A percentile compares a stretch with the other conserved stretches of the same genome.
These are phyloP conservation scores for Amphiprion clarkii DNA, from an alignment of 2,797 vertebrate species.

Conservation along the genomic window DNA sequence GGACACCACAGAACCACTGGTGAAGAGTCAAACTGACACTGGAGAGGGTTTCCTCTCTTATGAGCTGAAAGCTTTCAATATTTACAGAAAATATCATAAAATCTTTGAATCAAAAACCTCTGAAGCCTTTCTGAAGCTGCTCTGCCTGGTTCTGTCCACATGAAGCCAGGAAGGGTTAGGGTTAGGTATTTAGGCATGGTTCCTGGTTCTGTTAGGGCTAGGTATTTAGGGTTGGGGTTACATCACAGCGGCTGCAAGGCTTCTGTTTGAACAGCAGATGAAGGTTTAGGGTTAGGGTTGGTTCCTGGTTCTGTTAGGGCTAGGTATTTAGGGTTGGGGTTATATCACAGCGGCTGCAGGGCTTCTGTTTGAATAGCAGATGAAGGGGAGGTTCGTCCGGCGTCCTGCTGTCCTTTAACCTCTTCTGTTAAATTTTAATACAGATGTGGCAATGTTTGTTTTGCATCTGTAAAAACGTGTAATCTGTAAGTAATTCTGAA, in stretches of 20 bases:
- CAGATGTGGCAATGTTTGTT: conserved; percentile 66
- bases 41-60: neutral
- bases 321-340: conserved; percentile 2
- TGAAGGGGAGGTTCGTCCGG: conserved; percentile 35
- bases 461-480: conserved; percentile 54
- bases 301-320: too few relatives aligned
- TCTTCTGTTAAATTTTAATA: conserved; percentile 79
- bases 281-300: neutral
- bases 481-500: conserved; percentile 54
- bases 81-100: conserved; percentile 10
- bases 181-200: too few relatives aligned
- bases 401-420: conserved; percentile 72
- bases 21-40: neutral
- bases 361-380: conserved; percentile 61
- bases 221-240: conserved; percentile 18
- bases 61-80: neutral
- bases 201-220: too few relatives aligned
- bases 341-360: conserved; percentile 47
- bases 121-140: neutral
- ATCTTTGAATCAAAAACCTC: neutral
- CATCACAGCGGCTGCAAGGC: conserved; percentile 38
- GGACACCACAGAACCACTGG: neutral
- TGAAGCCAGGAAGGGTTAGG: too few relatives aligned
- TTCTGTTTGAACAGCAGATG: conserved; percentile 61
- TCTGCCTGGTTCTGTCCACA: neutral